Percentiles rank a stretch among this genome's conserved stretches.
Evolutionary conservation across 1,140 invertebrate genomes (phyloP).

Genomic region (Diabrotica undecimpunctata): DNA sequence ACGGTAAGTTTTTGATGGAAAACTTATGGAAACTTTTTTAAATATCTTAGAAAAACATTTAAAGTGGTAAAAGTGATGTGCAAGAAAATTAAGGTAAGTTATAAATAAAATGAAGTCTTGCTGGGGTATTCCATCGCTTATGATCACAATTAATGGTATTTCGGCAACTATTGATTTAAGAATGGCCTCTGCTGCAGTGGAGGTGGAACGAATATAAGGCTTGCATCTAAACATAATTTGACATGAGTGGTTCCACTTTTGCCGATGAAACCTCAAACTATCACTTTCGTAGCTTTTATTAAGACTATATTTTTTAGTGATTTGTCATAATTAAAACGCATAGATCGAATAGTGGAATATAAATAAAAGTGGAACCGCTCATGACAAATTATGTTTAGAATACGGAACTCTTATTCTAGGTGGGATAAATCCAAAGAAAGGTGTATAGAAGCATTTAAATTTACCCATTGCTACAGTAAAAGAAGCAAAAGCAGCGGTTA

Average conservation of each 20-base stretch:
- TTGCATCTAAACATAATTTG: constrained; percentile 89
- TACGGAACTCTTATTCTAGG: constrained; percentile 97
- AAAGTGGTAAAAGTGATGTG: too few species aligned
- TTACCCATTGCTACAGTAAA: constrained; percentile 86
- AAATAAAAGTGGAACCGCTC: constrained; percentile 86
- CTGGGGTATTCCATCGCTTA: constrained; percentile 99
- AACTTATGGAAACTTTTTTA: too few species aligned
- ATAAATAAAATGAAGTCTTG: too few species aligned
- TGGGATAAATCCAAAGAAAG: constrained; percentile 94
- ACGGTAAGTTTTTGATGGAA: too few species aligned
- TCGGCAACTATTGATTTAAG: constrained; percentile 96
- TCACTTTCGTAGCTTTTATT: constrained; percentile 83
- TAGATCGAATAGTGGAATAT: too few species aligned
- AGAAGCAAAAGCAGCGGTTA: constrained; percentile 80
- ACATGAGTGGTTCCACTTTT: constrained; percentile 86
- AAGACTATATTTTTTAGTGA: constrained; percentile 33
- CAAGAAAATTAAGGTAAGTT: too few species aligned
- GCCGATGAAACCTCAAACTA: constrained; percentile 93
- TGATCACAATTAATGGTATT: constrained; percentile 95
- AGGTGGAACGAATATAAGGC: constrained; percentile 96
- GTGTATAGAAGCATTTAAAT: constrained; percentile 84
- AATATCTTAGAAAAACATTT: too few species aligned
- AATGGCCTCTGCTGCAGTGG: constrained; percentile 89
- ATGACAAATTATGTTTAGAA: constrained; percentile 90
- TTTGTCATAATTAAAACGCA: constrained; percentile 19